Evolutionary conservation across 2,113 vertebrate genomes (phyloP), one percentile per base, ranked within the genome.

Genomic region (zebrafish (Danio rerio)): DNA sequence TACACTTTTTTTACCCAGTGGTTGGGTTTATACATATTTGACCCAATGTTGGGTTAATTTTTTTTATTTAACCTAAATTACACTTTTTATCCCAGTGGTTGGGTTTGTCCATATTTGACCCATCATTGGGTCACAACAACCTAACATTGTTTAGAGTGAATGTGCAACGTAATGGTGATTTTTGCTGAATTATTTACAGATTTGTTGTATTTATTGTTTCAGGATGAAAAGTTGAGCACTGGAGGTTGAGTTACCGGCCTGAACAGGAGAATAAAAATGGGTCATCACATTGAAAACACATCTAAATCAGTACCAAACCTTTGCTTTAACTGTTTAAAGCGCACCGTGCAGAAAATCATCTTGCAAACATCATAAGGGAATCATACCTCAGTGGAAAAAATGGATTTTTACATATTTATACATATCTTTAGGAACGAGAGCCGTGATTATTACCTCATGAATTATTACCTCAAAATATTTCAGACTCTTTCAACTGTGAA

Each of bases 151-250:
- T 52, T 52, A 9, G 7, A 9, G 49, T 5, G 11, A 9, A 9
- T 3, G 7, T 3, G 49, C 5, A 11, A 52, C 11, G 5, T 2
- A 9, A 11, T 52, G 11, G 1, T 3, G 7, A 52, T 52, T 52
- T 52, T 71, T 45, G 10, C 5, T 58, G 49, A 68, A 43, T 40
- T 16, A 40, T 31, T 43, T 53, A 47, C 7, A 1, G 13, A n/a
- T 11, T 66, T 20, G 43, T 0, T 21, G 16, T 20, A n/a, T 18
- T 71, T 6, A 61, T 20, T 81, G 49, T 45, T 65, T 5, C 69
- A 84, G 82, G 81, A 81, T 12, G 70, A 73, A 49, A 86, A 82
- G 61, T 16, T 78, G 20, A 86, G 61, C 79, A 86, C 83, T n/a
- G 75, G 74, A 66, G 79, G 75, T 47, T 84, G 69, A 75, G 8